Conservation (phyloP, 1,140 invertebrate genomes). For the Micrasema minimum region DNA sequence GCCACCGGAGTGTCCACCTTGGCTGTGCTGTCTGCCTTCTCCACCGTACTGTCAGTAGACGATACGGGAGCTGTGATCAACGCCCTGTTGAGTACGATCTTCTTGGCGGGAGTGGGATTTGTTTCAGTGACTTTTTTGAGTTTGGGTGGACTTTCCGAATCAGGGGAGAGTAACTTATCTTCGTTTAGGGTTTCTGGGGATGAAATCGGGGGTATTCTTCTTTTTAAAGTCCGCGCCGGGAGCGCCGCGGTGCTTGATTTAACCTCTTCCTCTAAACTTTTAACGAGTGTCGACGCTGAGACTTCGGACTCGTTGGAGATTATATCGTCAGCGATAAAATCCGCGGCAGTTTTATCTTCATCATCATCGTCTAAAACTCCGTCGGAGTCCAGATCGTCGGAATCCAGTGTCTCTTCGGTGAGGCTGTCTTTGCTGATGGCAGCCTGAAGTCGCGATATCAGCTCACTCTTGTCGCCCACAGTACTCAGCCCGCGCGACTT, state of each 20-base stretch:
- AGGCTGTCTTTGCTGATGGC: slow-evolving; percentile 67
- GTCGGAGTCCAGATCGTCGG: slow-evolving; percentile 64
- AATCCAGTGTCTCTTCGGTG: slow-evolving; percentile 62
- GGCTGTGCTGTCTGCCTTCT: slow-evolving; percentile 46
- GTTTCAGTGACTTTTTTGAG: slow-evolving; percentile 42
- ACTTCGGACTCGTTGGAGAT: slow-evolving; percentile 57
- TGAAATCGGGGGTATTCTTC: slow-evolving; percentile 27
- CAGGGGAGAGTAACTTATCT: slow-evolving; percentile 42
- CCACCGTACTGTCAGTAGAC: background rate
- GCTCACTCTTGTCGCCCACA: slow-evolving; percentile 83
- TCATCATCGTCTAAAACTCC: slow-evolving; percentile 68
- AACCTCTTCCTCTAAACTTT: background rate
- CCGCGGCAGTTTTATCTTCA: slow-evolving; percentile 63
- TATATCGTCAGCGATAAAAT: slow-evolving; percentile 61
- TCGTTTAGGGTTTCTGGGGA: slow-evolving; percentile 28
- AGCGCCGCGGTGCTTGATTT: slow-evolving; percentile 8
- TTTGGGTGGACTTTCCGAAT: slow-evolving; percentile 23
- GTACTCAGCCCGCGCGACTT: slow-evolving; percentile 79
- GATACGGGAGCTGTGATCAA: slow-evolving; percentile 61
- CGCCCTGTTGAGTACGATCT: slow-evolving; percentile 73
- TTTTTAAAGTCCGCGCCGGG: slow-evolving; percentile 14
- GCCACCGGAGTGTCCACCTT: slow-evolving; percentile 48
- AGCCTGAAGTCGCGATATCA: slow-evolving; percentile 78
- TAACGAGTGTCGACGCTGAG: background rate
- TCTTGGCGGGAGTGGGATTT: slow-evolving; percentile 62